Evolutionary conservation across 1,140 invertebrate genomes (phyloP), one percentile per base, ranked within the genome.

Genomic region (Bombus sibiricus): DNA sequence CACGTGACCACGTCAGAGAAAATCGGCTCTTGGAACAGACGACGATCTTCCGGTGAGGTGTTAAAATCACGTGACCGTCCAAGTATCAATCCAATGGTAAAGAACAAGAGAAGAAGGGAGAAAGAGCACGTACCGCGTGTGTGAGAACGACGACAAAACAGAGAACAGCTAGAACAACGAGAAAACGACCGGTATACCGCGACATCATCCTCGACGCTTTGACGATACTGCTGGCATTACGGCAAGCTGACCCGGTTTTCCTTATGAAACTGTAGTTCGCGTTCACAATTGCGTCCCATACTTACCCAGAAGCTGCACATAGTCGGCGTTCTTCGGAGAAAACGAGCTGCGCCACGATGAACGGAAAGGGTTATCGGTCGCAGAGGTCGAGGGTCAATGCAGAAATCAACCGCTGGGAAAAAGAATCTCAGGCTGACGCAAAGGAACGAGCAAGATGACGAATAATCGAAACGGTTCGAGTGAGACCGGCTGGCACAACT

Each of bases 121-220:
- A 64, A 62, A n/a, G 75, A 59, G 6, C 79, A 90, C 89, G 62
- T 90, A 90, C 89, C 89, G 89, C 89, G 72, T 47, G 43, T n/a
- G 32, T 71, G 68, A 74, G 22, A 22, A 64, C 80, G n/a, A 75
- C 32, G 34, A 71, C 25, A 39, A 41, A 25, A 47, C 66, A 73
- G 12, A 86, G 12, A 34, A 88, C 25, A 25, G 83, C 80, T 47
- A 90, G 10, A 57, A 37, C 32, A 43, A 66, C 28, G 86, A 62
- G 43, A 3, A 84, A 80, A 78, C 59, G 75, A 83, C 80, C 75
- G 71, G 84, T 57, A 66, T 81, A 72, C 66, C 53, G 22, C 47
- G 53, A 80, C 43, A 78, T 92, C 91, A 92, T 92, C 82, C 90
- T 81, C 88, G 81, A 78, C 74, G 78, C 79, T 79, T 85, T 81